phyloP scores from a whole-genome alignment of 2,797 vertebrate genomes.

The Intellagama lesueurii region DNA sequence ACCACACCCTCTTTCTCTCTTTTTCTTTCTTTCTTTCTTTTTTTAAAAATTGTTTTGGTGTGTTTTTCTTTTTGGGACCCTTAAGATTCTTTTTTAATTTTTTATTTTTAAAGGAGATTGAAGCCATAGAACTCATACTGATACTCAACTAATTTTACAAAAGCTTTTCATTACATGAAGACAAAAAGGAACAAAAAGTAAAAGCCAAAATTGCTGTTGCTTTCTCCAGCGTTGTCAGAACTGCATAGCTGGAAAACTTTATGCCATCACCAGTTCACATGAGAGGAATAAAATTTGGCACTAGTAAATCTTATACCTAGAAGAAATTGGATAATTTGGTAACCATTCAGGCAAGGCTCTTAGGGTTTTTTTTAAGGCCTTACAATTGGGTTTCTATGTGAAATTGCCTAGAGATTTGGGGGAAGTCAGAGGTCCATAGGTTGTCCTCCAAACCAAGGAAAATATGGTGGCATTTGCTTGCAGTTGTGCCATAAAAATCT shows the following conservation, averaged over 20 bases:
- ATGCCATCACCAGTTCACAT: constrained; percentile 56
- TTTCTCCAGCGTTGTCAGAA: constrained; percentile 78
- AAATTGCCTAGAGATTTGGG: constrained; percentile 43
- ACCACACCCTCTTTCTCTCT: no score
- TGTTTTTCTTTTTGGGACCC: constrained; percentile 78
- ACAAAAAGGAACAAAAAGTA: constrained; percentile 70
- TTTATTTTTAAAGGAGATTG: constrained; percentile 94
- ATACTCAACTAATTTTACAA: constrained; percentile 86
- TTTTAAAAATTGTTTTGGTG: constrained; percentile 61
- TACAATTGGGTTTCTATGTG: constrained; percentile 49
- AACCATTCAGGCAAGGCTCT: constrained; percentile 69
- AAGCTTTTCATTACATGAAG: constrained; percentile 85
- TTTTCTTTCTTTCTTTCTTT: constrained; percentile 74
- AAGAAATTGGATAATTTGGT: constrained; percentile 62
- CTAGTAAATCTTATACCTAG: constrained; percentile 57
- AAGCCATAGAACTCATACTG: constrained; percentile 95
- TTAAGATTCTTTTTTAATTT: constrained; percentile 84
- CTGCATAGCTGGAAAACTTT: constrained; percentile 67
- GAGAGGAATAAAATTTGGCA: constrained; percentile 65
- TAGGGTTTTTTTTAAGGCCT: constrained; percentile 64
- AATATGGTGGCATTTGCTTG: constrained; percentile 47
- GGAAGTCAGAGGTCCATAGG: constrained; percentile 34
- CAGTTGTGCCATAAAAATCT: constrained; percentile 54
- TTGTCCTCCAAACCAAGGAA: constrained; percentile 49
- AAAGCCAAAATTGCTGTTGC: constrained; percentile 80